A percentile compares a stretch with the other conserved stretches of the same genome.
Evolutionary conservation across 2,888 invertebrate genomes (phyloP).

Genomic region (Epsilonema sp.): DNA sequence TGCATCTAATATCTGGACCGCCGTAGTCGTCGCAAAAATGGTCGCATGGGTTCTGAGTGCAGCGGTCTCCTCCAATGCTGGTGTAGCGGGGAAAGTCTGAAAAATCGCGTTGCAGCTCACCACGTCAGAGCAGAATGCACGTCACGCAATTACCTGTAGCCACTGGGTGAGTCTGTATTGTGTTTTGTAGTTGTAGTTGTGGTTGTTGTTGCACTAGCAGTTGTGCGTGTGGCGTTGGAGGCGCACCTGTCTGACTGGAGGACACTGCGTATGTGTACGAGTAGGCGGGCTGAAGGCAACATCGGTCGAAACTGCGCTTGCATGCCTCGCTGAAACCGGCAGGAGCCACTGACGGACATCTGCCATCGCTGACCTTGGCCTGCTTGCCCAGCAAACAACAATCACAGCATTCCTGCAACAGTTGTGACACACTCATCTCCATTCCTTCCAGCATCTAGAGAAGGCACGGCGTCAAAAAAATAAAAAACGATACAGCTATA

Average conservation of each 20-base stretch:
- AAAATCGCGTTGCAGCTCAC: too few relatives aligned
- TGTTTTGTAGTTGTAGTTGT: too few relatives aligned
- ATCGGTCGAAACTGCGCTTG: constrained; percentile 4
- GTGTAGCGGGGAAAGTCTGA: too few relatives aligned
- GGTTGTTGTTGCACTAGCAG: neutral
- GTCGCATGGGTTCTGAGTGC: constrained; percentile 17
- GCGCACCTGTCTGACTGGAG: neutral
- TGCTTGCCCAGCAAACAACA: constrained; percentile 9
- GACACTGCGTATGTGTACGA: neutral
- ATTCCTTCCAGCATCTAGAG: neutral
- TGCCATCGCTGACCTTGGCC: neutral
- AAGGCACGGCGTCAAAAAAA: too few relatives aligned
- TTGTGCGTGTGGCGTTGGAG: neutral
- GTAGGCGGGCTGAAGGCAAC: constrained; percentile 2
- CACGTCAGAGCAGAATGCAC: too few relatives aligned
- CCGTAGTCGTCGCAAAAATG: constrained; percentile 18
- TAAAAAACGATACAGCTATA: too few relatives aligned
- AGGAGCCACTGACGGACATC: too few relatives aligned
- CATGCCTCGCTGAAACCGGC: constrained; percentile 5
- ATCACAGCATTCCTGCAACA: constrained; percentile 10
- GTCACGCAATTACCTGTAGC: too few relatives aligned
- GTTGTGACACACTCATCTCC: too few relatives aligned
- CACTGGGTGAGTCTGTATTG: too few relatives aligned
- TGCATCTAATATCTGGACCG: neutral
- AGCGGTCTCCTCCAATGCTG: too few relatives aligned